Percentiles rank a stretch among this genome's conserved stretches.
phyloP scores from a whole-genome alignment of 2,113 vertebrate species.

The Illadopsis cleaveri region DNA sequence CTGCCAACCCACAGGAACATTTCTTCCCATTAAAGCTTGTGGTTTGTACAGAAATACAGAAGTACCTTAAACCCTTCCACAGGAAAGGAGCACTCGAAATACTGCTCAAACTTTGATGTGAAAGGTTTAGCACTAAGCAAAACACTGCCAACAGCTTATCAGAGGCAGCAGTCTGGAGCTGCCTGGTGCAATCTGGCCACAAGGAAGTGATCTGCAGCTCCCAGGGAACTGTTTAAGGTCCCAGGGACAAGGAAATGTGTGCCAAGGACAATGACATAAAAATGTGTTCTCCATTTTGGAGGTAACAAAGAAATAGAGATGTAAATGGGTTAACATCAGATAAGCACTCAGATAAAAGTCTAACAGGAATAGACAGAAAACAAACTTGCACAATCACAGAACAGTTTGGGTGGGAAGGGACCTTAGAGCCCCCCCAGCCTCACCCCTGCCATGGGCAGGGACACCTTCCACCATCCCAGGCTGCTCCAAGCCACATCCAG shows the following conservation, averaged over 20 bases:
- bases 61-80: not conserved
- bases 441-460: not conserved
- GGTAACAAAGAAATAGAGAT: not conserved
- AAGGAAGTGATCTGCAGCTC: not conserved
- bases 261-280: not conserved
- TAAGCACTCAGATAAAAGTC: not conserved
- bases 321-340: not conserved
- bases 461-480: not conserved
- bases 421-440: rapidly evolving
- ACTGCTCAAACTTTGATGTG: not conserved
- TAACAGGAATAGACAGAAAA: not conserved
- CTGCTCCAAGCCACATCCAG: rapidly evolving
- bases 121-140: not conserved
- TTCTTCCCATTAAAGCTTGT: not conserved
- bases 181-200: not conserved
- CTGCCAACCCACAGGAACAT: not conserved
- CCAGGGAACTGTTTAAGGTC: not conserved
- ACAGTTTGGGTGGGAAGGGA: not conserved
- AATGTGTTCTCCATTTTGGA: not conserved
- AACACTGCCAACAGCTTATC: not conserved
- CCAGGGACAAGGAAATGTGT: not conserved
- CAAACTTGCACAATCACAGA: not conserved
- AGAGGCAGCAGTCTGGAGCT: not conserved
- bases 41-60: not conserved
- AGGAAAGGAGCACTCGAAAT: not conserved